Conservation (phyloP, 2,797 vertebrate species). For the Lagocephalus sceleratus region DNA sequence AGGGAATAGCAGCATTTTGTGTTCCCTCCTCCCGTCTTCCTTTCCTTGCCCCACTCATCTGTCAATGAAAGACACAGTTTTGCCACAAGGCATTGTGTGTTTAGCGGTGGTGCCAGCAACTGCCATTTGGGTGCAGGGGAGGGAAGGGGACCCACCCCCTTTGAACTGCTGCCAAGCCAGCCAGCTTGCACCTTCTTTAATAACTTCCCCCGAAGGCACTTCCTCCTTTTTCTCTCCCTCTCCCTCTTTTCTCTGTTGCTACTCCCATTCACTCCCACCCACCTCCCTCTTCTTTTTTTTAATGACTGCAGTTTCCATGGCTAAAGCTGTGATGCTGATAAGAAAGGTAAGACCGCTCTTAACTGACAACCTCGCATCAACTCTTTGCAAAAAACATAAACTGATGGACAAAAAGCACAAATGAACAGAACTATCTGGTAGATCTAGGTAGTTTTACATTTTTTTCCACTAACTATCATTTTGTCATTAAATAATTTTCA, state of each 20-base stretch:
- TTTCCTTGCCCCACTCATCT: constrained; percentile 67
- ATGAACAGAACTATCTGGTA: constrained; percentile 13
- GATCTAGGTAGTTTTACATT: background rate
- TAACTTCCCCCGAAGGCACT: constrained; percentile 78
- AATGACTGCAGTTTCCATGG: constrained; percentile 74
- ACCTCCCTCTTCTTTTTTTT: constrained; percentile 50
- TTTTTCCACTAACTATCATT: background rate
- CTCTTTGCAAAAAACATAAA: constrained; percentile 47
- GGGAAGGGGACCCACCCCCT: constrained; percentile 74
- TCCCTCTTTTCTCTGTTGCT: constrained; percentile 37
- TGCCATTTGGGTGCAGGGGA: constrained; percentile 76
- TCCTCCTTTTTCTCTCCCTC: constrained; percentile 63
- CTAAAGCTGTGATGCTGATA: constrained; percentile 77
- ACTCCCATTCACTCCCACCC: constrained; percentile 64
- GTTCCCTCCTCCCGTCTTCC: constrained; percentile 55
- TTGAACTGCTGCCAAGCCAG: constrained; percentile 80
- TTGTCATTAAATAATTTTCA: background rate
- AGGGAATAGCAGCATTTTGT: constrained; percentile 63
- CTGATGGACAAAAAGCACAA: constrained; percentile 39
- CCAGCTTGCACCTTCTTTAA: constrained; percentile 78
- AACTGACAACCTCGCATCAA: constrained; percentile 74
- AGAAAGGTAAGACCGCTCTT: constrained; percentile 73
- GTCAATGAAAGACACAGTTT: constrained; percentile 76
- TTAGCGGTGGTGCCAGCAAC: constrained; percentile 77
- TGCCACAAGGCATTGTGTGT: constrained; percentile 82